Conservation (phyloP, 2,888 invertebrate genomes). For the Ectropis crepuscularia region DNA sequence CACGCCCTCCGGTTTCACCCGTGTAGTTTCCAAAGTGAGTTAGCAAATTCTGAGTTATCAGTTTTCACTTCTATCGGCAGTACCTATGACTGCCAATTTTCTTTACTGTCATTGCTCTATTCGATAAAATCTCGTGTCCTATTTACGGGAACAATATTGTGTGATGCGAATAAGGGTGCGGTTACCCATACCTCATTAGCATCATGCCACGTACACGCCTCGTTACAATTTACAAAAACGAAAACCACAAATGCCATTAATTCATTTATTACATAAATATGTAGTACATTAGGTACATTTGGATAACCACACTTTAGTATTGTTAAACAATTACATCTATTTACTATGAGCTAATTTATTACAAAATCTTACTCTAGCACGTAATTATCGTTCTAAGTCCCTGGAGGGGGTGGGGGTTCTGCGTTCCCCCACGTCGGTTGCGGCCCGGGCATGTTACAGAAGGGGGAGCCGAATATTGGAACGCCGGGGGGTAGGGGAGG, state of each 20-base stretch:
- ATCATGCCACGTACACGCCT: too few species aligned
- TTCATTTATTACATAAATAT: constrained; percentile 79
- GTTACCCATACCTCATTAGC: too few species aligned
- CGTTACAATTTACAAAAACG: not conserved
- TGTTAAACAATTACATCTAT: constrained; percentile 61
- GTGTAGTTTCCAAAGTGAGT: too few species aligned
- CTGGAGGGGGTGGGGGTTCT: constrained; percentile 73
- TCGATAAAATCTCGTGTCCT: too few species aligned
- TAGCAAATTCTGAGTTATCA: too few species aligned
- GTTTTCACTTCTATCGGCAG: too few species aligned
- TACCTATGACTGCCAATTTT: too few species aligned
- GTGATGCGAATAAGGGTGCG: too few species aligned
- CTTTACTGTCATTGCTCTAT: too few species aligned
- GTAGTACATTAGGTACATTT: constrained; percentile 63
- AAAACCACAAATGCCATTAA: constrained; percentile 56
- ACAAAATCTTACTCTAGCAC: constrained; percentile 44
- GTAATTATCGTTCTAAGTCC: constrained; percentile 59
- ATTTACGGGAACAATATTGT: too few species aligned
- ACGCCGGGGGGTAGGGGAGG: constrained; percentile 56
- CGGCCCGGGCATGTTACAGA: constrained; percentile 54
- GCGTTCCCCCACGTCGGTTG: constrained; percentile 66
- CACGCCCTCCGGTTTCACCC: too few species aligned
- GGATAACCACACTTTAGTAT: constrained; percentile 80
- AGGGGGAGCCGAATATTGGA: constrained; percentile 62
- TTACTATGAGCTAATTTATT: constrained; percentile 37